Conservation (phyloP, 1,140 invertebrate genomes). For the Agrilus planipennis region DNA sequence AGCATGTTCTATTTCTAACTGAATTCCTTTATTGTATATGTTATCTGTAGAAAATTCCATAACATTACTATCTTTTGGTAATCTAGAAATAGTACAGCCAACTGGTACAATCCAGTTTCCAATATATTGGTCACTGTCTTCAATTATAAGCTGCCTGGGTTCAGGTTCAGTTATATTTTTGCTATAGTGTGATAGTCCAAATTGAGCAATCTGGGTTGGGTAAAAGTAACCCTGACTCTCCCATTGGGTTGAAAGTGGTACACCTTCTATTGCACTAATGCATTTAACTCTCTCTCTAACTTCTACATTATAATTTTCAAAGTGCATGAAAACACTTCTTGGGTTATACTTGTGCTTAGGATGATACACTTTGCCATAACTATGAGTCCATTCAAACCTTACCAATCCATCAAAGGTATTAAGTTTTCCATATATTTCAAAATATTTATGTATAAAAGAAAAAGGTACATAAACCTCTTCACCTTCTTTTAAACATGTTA, state of each 20-base stretch:
- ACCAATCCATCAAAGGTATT: conserved; percentile 54
- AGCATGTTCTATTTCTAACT: conserved; percentile 57
- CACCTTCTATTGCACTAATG: conserved; percentile 81
- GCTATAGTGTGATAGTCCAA: conserved; percentile 92
- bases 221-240: conserved; percentile 89
- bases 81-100: conserved; percentile 47
- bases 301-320: conserved; percentile 97
- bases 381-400: conserved; percentile 89
- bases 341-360: conserved; percentile 82
- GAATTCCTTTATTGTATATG: conserved; percentile 54
- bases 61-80: conserved; percentile 48
- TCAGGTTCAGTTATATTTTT: conserved; percentile 79
- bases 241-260: conserved; percentile 93
- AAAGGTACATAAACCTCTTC: conserved; percentile 87
- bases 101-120: conserved; percentile 54
- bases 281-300: conserved; percentile 90
- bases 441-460: conserved; percentile 86
- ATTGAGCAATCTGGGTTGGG: conserved; percentile 97
- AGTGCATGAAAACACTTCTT: conserved; percentile 83
- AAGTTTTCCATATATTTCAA: conserved; percentile 80
- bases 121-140: conserved; percentile 58
- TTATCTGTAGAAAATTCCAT: conserved; percentile 62
- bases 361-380: conserved; percentile 82
- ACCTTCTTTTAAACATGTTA: conserved; percentile 73
- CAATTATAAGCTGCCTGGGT: conserved; percentile 53